These are phyloP conservation scores for Adrianichthys oophorus DNA, from an alignment of 2,797 vertebrate genomes.

Conservation along the genomic window DNA sequence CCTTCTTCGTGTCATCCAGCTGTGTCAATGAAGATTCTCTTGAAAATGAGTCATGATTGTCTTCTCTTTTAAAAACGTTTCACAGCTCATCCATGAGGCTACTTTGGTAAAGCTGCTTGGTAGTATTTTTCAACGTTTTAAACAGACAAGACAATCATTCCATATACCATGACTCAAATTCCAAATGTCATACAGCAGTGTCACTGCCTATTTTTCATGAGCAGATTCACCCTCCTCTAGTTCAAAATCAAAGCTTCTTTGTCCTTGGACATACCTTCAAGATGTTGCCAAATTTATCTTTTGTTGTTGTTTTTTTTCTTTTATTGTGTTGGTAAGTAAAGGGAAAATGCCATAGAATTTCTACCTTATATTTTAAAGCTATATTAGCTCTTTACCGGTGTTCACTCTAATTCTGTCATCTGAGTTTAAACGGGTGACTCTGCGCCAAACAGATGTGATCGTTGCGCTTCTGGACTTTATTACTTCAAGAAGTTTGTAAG, in stretches of 20 bases:
- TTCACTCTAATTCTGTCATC: no score
- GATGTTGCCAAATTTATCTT: neutral
- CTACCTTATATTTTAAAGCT: no score
- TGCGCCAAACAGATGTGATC: no score
- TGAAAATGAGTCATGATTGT: neutral
- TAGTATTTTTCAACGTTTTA: no score
- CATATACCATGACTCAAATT: no score
- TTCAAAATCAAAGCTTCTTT: constrained; percentile 6
- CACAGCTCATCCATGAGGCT: constrained; percentile 18
- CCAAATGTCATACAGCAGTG: neutral
- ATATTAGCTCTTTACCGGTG: no score
- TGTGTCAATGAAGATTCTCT: neutral
- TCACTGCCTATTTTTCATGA: constrained; percentile 26
- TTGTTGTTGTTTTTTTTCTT: constrained; percentile 1
- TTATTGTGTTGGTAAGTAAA: constrained; percentile 14
- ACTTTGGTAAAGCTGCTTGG: neutral
- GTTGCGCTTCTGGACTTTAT: no score
- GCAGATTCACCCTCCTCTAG: constrained; percentile 23
- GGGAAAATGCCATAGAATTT: neutral
- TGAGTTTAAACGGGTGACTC: no score
- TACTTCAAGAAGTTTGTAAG: no score
- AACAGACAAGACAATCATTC: no score
- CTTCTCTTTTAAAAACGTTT: constrained; percentile 11
- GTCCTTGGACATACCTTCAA: constrained; percentile 8
- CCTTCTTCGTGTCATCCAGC: constrained; percentile 14